These are phyloP conservation scores for Diplolepis rosae DNA, from an alignment of 2,888 invertebrate species.

Conservation along the genomic window DNA sequence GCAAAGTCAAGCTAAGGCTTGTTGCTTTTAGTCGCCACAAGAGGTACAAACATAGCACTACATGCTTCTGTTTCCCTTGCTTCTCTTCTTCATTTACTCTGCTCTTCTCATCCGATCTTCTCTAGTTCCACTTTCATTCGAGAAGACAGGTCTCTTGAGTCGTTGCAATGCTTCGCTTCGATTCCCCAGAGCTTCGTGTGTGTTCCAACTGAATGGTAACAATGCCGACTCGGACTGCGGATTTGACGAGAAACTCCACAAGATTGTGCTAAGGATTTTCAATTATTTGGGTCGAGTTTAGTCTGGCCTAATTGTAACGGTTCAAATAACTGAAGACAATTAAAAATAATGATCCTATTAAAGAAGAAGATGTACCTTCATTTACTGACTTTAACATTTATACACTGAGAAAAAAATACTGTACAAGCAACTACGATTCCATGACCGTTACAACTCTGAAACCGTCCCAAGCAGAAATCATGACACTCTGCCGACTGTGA, in stretches of 20 bases:
- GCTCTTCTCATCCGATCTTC: slow-evolving; percentile 3
- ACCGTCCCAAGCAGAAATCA: too few relatives aligned
- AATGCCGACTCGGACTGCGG: background rate
- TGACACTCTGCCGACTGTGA: too few relatives aligned
- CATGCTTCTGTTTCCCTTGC: background rate
- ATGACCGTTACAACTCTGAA: too few relatives aligned
- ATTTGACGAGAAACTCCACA: background rate
- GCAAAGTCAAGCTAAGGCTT: slow-evolving; percentile 23
- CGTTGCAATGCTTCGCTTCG: background rate
- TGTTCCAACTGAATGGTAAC: background rate
- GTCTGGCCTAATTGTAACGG: background rate
- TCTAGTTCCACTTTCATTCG: background rate
- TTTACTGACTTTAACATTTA: background rate
- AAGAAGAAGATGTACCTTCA: background rate
- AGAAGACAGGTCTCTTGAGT: background rate
- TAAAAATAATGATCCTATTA: background rate
- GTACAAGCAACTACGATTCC: too few relatives aligned
- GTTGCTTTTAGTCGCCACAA: background rate
- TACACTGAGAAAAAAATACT: too few relatives aligned
- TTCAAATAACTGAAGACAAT: background rate
- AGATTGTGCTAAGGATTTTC: background rate
- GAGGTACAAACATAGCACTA: slow-evolving; percentile 8
- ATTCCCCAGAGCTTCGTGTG: background rate
- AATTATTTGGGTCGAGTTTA: background rate
- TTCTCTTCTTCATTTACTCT: slow-evolving; percentile 1